phyloP scores from a whole-genome alignment of 1,140 invertebrate species.

The Plodia interpunctella region DNA sequence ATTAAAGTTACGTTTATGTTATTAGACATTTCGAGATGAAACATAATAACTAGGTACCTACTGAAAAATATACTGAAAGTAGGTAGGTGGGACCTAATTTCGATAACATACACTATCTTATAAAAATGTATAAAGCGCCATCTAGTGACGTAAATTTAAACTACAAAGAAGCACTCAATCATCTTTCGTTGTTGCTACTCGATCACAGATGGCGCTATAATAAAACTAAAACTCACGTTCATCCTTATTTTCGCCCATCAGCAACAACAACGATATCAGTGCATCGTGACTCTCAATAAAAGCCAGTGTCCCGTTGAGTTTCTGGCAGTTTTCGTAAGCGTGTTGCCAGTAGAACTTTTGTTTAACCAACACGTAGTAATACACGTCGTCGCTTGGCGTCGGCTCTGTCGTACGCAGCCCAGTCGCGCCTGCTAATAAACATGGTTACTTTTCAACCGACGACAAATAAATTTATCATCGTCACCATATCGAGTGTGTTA shows the following conservation, averaged over 20 bases:
- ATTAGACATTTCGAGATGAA: too few relatives aligned
- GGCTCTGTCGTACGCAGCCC: constrained; percentile 18
- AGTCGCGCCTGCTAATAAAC: constrained; percentile 24
- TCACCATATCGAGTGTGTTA: too few relatives aligned
- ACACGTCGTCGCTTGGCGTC: constrained; percentile 58
- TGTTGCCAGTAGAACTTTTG: constrained; percentile 59
- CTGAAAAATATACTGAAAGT: too few relatives aligned
- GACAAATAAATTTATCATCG: too few relatives aligned
- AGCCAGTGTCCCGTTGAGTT: constrained; percentile 57
- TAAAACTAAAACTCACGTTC: constrained; percentile 41
- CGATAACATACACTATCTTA: too few relatives aligned
- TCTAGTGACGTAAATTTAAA: background rate
- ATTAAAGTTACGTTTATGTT: too few relatives aligned
- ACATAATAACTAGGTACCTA: too few relatives aligned
- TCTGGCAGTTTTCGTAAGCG: constrained; percentile 55
- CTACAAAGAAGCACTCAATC: background rate
- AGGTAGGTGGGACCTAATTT: too few relatives aligned
- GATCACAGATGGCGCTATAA: constrained; percentile 22
- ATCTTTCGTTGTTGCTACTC: background rate
- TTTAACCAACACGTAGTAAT: constrained; percentile 52
- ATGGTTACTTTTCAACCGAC: background rate
- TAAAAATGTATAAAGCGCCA: background rate
- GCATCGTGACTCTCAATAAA: constrained; percentile 47
- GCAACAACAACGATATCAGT: constrained; percentile 47
- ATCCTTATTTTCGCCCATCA: constrained; percentile 66